These are phyloP conservation scores for Silurus asotus DNA, from an alignment of 2,113 vertebrate genomes.

Conservation along the genomic window DNA sequence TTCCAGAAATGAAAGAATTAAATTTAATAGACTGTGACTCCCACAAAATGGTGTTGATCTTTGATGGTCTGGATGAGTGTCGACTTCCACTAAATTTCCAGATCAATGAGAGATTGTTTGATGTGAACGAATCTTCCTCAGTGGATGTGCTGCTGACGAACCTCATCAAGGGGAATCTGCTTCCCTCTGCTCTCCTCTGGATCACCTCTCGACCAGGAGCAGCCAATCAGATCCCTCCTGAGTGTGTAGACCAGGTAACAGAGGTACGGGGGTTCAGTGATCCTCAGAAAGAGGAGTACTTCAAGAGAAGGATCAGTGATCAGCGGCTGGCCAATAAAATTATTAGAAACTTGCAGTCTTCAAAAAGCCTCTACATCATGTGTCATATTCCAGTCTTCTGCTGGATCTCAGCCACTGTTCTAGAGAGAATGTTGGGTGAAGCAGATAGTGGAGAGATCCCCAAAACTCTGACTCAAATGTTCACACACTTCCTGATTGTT, in stretches of 20 bases:
- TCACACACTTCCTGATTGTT: not conserved
- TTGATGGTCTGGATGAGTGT: not conserved
- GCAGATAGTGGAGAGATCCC: not conserved
- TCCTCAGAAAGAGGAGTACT: constrained; percentile 2
- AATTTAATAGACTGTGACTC: not conserved
- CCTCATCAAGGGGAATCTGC: too few species aligned
- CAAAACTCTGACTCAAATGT: constrained; percentile 6
- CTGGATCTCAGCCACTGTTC: constrained; percentile 10
- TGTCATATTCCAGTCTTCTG: not conserved
- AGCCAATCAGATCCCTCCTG: not conserved
- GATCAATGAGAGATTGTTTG: too few species aligned
- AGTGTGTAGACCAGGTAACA: not conserved
- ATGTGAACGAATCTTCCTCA: too few species aligned
- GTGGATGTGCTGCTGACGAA: too few species aligned
- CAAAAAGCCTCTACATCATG: constrained; percentile 6
- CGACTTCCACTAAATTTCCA: too few species aligned
- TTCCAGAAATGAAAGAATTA: not conserved
- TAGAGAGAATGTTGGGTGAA: not conserved
- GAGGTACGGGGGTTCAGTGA: constrained; percentile 4
- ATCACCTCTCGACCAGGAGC: too few species aligned
- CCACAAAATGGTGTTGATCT: not conserved
- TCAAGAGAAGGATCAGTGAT: not conserved
- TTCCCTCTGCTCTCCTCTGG: too few species aligned
- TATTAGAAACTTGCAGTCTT: not conserved
- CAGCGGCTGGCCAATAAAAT: not conserved